Percentiles rank a stretch among this genome's conserved stretches.
Evolutionary conservation across 1,140 invertebrate species (phyloP).

Genomic region (Caenorhabditis brenneri): DNA sequence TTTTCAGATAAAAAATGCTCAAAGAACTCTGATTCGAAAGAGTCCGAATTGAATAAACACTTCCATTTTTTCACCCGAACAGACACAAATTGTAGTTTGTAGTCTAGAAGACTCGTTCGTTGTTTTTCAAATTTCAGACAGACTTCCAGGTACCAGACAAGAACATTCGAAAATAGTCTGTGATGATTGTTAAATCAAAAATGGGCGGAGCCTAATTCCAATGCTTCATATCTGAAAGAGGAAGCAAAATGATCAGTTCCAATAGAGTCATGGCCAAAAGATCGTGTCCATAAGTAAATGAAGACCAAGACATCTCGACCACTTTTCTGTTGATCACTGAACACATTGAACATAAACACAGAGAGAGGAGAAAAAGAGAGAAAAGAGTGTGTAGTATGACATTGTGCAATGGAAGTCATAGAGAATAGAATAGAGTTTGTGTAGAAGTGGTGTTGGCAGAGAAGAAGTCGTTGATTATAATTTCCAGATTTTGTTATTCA

Average conservation of each 20-base stretch:
- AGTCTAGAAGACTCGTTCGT: background rate
- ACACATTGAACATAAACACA: too few relatives aligned
- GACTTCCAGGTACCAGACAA: background rate
- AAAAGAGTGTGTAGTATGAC: background rate
- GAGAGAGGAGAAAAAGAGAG: background rate
- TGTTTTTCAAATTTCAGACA: background rate
- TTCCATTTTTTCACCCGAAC: background rate
- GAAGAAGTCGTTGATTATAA: background rate
- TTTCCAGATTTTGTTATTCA: too few relatives aligned
- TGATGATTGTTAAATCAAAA: background rate
- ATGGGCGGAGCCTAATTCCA: background rate
- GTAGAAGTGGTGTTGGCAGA: background rate
- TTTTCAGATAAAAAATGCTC: too few relatives aligned
- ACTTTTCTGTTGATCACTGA: slow-evolving; percentile 27
- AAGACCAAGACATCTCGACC: slow-evolving; percentile 28
- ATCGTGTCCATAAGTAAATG: background rate
- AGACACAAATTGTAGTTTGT: background rate
- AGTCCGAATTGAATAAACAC: background rate
- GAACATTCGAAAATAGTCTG: background rate
- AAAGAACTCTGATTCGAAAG: background rate
- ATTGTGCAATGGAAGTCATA: background rate
- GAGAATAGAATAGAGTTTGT: background rate
- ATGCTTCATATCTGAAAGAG: background rate
- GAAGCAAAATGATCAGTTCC: slow-evolving; percentile 17
- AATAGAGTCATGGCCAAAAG: slow-evolving; percentile 4